These are phyloP conservation scores for Drosophila bocqueti DNA, from an alignment of 1,140 invertebrate genomes.

Conservation along the genomic window DNA sequence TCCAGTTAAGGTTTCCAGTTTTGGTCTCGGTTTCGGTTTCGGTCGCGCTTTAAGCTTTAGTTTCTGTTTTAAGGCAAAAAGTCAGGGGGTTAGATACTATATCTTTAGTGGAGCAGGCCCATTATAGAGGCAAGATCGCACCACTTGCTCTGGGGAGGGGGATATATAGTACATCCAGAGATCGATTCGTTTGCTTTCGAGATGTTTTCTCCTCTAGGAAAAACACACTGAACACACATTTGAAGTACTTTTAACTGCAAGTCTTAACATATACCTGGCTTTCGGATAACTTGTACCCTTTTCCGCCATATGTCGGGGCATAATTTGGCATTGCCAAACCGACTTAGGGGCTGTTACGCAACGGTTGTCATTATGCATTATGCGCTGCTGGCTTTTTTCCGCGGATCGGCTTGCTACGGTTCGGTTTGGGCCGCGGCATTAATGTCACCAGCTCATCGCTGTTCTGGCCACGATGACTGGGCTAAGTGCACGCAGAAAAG, in stretches of 20 bases:
- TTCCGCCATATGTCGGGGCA: constrained; percentile 15
- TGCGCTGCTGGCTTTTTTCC: constrained; percentile 23
- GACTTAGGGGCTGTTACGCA: constrained; percentile 19
- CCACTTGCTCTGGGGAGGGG: constrained; percentile 3
- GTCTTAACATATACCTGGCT: neutral
- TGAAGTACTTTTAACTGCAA: neutral
- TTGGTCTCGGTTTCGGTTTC: constrained; percentile 1
- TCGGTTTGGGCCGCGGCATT: constrained; percentile 45
- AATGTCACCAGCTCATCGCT: constrained; percentile 67
- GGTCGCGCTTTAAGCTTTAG: neutral
- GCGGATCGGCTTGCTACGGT: neutral
- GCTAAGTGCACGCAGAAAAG: constrained; percentile 44
- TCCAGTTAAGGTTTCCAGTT: constrained; percentile 30
- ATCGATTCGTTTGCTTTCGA: neutral
- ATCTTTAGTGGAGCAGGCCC: constrained; percentile 35
- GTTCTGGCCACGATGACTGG: constrained; percentile 45
- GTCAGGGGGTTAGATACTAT: constrained; percentile 41
- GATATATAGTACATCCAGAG: neutral
- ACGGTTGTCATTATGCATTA: constrained; percentile 68
- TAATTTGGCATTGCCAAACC: constrained; percentile 62
- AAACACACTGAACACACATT: neutral
- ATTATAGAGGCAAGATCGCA: constrained; percentile 27
- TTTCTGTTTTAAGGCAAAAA: constrained; percentile 34
- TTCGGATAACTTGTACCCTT: constrained; percentile 14
- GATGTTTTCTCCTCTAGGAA: neutral